Conservation (phyloP, 1,140 invertebrate genomes). For the Microplitis demolitor region DNA sequence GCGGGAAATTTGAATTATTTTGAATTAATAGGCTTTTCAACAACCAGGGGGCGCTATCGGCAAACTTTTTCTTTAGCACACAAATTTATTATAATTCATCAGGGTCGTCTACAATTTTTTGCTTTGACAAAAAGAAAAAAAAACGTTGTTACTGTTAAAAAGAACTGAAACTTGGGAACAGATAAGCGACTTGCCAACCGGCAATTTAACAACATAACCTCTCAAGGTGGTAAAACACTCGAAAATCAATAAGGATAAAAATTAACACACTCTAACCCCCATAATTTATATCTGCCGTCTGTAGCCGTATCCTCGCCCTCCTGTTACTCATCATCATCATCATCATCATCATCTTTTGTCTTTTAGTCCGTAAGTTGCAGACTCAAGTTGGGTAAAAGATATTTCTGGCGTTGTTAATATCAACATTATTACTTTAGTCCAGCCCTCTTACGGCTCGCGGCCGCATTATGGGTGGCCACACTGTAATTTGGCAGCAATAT, state of each 20-base stretch:
- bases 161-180: no score
- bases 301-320: background rate
- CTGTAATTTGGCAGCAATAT: constrained; percentile 38
- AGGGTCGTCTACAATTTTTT: no score
- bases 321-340: no score
- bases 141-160: no score
- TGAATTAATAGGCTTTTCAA: no score
- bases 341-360: no score
- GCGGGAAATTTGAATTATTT: no score
- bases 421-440: constrained; percentile 34
- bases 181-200: no score
- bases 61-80: no score
- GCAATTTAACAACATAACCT: background rate
- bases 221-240: background rate
- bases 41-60: no score
- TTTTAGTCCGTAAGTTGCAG: constrained; percentile 24
- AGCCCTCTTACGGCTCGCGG: constrained; percentile 26
- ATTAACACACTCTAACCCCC: constrained; percentile 50
- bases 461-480: constrained; percentile 36
- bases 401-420: constrained; percentile 30
- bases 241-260: constrained; percentile 61
- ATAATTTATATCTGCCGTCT: constrained; percentile 40
- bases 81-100: no score
- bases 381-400: constrained; percentile 10
- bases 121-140: no score